Evolutionary conservation across 2,888 invertebrate genomes (phyloP).

Genomic region (Platynereis dumerilii): DNA sequence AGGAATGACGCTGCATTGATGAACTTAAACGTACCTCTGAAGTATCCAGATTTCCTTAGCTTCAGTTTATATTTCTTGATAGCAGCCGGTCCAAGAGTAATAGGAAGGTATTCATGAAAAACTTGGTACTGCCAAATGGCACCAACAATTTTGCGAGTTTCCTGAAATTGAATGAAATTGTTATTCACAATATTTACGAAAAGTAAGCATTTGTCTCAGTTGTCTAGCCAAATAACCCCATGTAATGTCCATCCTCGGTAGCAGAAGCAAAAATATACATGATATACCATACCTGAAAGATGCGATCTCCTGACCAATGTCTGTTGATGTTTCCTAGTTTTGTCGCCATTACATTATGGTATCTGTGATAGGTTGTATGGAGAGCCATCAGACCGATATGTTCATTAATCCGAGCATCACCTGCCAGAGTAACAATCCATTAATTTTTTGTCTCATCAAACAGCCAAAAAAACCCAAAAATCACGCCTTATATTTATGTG

Average conservation of each 20-base stretch:
- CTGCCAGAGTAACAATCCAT: slow-evolving; percentile 67
- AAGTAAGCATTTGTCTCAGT: no score
- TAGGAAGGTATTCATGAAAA: slow-evolving; percentile 53
- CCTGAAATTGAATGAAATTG: no score
- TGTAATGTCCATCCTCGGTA: no score
- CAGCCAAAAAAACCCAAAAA: no score
- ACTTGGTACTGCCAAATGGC: slow-evolving; percentile 49
- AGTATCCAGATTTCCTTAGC: slow-evolving; percentile 3
- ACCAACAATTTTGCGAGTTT: slow-evolving; percentile 69
- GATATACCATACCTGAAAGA: no score
- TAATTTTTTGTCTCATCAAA: no score
- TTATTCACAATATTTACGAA: no score
- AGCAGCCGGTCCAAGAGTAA: slow-evolving; percentile 71
- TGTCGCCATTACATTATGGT: slow-evolving; percentile 80
- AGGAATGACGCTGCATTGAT: no score
- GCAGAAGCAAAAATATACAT: no score
- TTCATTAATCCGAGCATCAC: slow-evolving; percentile 85
- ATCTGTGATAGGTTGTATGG: slow-evolving; percentile 84
- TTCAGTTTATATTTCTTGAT: slow-evolving; percentile 11
- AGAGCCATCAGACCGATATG: slow-evolving; percentile 84
- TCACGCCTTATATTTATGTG: no score
- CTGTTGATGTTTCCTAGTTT: slow-evolving; percentile 73
- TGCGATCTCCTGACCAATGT: slow-evolving; percentile 77
- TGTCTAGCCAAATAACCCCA: no score
- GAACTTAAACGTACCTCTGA: no score